These are phyloP conservation scores for Leptonema lineaticorne DNA, from an alignment of 1,140 invertebrate genomes.

Conservation along the genomic window DNA sequence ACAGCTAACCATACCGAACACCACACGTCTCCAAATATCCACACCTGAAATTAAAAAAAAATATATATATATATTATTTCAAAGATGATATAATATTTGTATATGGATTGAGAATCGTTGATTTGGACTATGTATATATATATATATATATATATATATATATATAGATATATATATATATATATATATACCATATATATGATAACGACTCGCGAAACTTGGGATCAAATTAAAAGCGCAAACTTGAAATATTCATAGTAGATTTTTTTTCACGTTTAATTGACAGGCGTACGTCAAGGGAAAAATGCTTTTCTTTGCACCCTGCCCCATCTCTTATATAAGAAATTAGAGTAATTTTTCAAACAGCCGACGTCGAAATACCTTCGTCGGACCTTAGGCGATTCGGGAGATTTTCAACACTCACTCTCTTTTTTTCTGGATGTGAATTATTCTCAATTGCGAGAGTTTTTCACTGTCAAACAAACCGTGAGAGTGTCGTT, in stretches of 20 bases:
- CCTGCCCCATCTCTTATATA: background rate
- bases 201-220: background rate
- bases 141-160: background rate
- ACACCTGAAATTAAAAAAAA: conserved; percentile 66
- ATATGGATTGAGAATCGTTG: background rate
- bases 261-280: background rate
- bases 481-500: conserved; percentile 1
- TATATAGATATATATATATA: background rate
- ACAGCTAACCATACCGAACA: conserved; percentile 91
- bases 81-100: background rate
- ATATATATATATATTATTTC: background rate
- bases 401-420: conserved; percentile 4
- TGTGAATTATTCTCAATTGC: conserved; percentile 22
- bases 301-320: too few relatives aligned
- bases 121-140: background rate
- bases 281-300: background rate
- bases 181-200: background rate
- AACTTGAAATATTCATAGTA: background rate
- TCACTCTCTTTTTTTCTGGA: too few relatives aligned
- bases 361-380: conserved; percentile 1
- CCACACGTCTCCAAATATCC: conserved; percentile 91
- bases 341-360: conserved; percentile 10
- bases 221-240: background rate
- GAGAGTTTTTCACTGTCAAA: conserved; percentile 20
- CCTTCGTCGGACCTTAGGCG: too few relatives aligned